These are phyloP conservation scores for Darevskia nairensis DNA, from an alignment of 2,797 vertebrate species.

Conservation along the genomic window DNA sequence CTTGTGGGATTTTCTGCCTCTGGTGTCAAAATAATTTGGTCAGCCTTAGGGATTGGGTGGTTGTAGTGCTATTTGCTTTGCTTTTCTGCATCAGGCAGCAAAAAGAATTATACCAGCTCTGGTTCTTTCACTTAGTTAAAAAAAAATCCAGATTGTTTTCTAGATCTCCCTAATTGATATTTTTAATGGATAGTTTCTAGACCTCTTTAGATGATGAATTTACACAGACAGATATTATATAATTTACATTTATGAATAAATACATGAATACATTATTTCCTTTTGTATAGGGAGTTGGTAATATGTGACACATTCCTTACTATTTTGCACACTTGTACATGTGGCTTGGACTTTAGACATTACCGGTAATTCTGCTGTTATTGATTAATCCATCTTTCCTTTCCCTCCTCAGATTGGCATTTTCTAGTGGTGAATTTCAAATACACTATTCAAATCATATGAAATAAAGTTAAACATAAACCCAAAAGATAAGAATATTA, in stretches of 20 bases:
- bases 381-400: background rate
- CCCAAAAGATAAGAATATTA: background rate
- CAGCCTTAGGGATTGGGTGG: too few relatives aligned
- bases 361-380: slow-evolving; percentile 8
- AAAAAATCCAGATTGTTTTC: too few relatives aligned
- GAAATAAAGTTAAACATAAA: background rate
- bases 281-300: background rate
- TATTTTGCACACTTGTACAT: background rate
- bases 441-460: background rate
- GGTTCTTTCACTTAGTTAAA: background rate
- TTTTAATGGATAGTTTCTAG: background rate
- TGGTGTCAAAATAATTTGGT: too few relatives aligned
- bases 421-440: background rate
- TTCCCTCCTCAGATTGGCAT: background rate
- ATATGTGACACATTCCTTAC: too few relatives aligned
- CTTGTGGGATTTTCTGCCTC: too few relatives aligned
- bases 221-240: background rate
- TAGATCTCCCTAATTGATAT: too few relatives aligned
- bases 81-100: background rate
- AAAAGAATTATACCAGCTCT: background rate
- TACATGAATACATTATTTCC: too few relatives aligned
- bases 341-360: slow-evolving; percentile 8
- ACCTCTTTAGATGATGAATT: background rate
- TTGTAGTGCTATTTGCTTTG: too few relatives aligned
- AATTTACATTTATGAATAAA: background rate